A percentile compares a stretch with the other conserved stretches of the same genome.
Evolutionary conservation across 2,113 vertebrate species (phyloP).

Genomic region (Strix aluco): DNA sequence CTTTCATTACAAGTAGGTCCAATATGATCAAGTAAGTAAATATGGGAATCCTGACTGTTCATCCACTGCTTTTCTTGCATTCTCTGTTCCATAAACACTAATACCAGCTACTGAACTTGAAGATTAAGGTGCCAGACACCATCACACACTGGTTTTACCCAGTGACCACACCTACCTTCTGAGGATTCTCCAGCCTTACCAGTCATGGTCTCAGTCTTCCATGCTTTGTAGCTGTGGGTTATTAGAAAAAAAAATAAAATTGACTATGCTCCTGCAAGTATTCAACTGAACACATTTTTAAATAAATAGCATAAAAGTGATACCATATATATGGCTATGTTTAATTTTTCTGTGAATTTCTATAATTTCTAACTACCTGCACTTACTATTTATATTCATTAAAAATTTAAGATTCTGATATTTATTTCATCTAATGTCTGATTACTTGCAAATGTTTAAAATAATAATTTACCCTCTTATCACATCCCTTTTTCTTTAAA

Average conservation of each 20-base stretch:
- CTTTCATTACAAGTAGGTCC: background rate
- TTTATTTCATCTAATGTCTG: background rate
- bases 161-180: background rate
- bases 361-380: background rate
- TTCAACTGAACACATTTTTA: background rate
- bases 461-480: background rate
- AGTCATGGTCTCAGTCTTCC: background rate
- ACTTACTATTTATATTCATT: background rate
- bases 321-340: background rate
- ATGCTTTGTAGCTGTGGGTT: background rate
- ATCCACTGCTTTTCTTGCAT: background rate
- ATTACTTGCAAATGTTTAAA: background rate
- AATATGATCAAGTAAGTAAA: background rate
- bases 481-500: background rate
- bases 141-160: background rate
- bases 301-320: background rate
- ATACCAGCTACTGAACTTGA: background rate
- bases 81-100: background rate
- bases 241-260: background rate
- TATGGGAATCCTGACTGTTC: background rate
- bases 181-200: background rate
- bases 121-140: background rate
- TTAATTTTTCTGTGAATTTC: background rate
- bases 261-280: background rate
- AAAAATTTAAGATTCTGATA: background rate